These are phyloP conservation scores for Forbesichthys agassizii DNA, from an alignment of 2,113 vertebrate genomes.

Conservation along the genomic window DNA sequence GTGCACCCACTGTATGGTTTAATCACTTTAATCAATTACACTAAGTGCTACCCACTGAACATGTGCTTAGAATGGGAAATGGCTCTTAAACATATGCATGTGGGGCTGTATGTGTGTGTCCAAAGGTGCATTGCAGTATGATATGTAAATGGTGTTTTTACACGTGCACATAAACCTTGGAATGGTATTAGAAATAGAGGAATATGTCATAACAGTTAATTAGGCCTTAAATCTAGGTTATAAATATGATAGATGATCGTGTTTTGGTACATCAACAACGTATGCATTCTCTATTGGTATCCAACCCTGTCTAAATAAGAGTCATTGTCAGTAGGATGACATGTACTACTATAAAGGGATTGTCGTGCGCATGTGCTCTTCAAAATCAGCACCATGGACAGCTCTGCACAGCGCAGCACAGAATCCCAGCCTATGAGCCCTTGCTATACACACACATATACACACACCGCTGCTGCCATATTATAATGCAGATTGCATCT, in stretches of 20 bases:
- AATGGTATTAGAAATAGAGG: neutral
- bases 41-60: slow-evolving; percentile 2
- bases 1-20: neutral
- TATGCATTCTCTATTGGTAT: neutral
- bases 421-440: neutral
- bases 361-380: neutral
- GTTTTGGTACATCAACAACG: too few species aligned
- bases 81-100: slow-evolving; percentile 1
- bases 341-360: neutral
- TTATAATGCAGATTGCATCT: too few species aligned
- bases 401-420: slow-evolving; percentile 8
- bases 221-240: slow-evolving; percentile 27
- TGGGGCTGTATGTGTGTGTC: slow-evolving; percentile 1
- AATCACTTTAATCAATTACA: slow-evolving; percentile 11
- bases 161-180: slow-evolving; percentile 5
- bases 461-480: too few species aligned
- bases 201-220: slow-evolving; percentile 16
- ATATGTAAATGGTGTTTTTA: slow-evolving; percentile 1
- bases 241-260: neutral
- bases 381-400: slow-evolving; percentile 63
- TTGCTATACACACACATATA: too few species aligned
- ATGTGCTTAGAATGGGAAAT: neutral
- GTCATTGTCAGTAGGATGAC: slow-evolving; percentile 31
- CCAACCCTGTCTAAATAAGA: too few species aligned
- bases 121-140: neutral